phyloP scores from a whole-genome alignment of 2,888 invertebrate species.

The Heliothis peltigera region DNA sequence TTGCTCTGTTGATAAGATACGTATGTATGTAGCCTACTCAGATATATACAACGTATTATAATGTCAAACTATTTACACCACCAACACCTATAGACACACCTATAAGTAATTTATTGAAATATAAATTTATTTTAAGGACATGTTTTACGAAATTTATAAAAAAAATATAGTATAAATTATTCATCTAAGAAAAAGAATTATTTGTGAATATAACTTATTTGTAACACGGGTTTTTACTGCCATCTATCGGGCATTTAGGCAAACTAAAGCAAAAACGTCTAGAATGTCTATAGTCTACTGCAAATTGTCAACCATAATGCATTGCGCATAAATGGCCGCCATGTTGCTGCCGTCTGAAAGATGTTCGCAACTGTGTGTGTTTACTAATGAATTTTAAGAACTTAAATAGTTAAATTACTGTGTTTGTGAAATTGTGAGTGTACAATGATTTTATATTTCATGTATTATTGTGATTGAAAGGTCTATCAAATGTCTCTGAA shows the following conservation, averaged over 20 bases:
- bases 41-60: no score
- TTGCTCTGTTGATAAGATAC: slow-evolving; percentile 21
- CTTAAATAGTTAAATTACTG: slow-evolving; percentile 86
- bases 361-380: slow-evolving; percentile 90
- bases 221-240: slow-evolving; percentile 41
- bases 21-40: no score
- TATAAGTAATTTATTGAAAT: no score
- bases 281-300: slow-evolving; percentile 85
- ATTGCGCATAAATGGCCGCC: slow-evolving; percentile 91
- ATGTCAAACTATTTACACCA: neutral
- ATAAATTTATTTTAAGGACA: neutral
- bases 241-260: slow-evolving; percentile 74
- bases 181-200: no score
- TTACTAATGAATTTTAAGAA: slow-evolving; percentile 90
- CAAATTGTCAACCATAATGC: slow-evolving; percentile 90
- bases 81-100: neutral
- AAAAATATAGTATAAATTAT: no score
- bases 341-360: slow-evolving; percentile 90
- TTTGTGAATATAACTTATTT: no score
- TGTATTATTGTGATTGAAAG: slow-evolving; percentile 85
- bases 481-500: slow-evolving; percentile 89
- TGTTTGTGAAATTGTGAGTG: slow-evolving; percentile 90
- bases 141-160: neutral
- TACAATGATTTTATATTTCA: slow-evolving; percentile 88
- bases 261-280: slow-evolving; percentile 68